Base-by-base conservation (phyloP, 2,888 invertebrate species). In the Alloplasta piceator region DNA sequence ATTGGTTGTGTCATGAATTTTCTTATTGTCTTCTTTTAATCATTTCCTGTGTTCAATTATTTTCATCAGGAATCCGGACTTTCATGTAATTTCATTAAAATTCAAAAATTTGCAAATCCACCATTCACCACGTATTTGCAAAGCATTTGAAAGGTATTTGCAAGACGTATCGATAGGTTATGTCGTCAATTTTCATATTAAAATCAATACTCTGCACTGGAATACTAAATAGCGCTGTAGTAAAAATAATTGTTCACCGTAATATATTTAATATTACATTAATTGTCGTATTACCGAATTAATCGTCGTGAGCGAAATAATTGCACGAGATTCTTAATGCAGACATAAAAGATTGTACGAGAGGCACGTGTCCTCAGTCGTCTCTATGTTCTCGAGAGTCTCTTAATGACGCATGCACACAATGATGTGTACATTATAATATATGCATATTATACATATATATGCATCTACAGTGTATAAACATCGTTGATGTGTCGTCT, bases 361-460 rank as follows among this genome's bases (percentile, higher is more conserved):
- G 50, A 43, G 70, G 12, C 72, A 58, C 50, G 63, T 66, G 71
- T 77, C 71, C 71, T 58, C 68, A 68, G 41, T 68, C 63, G 41
- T 76, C 48, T 80, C 73, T 74, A 14, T 70, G 1, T 26, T 74
- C 64, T 48, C 71, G 56, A 56, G 61, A 72, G 52, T 10, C 12
- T 52, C 60, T 77, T 73, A 80, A 80, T 80, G 73, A 80, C 64
- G 50, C 61, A 55, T 64, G 39, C 64, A 64, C 38, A 56, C 43
- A 64, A 12, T 61, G 50, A 26, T 26, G n/a, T 52, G 12, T 26
- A 26, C 52, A 52, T 52, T 48, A 50, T 50, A 5, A n/a, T 52
- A n/a, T 14, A 14, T 52, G 52, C 14, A 14, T 52, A 52, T 48
- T 26, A 26, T 26, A 26, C 26, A 26, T 3, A 26, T 3, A 26